These are phyloP conservation scores for Magallana nippona DNA, from an alignment of 2,888 invertebrate species.

Conservation along the genomic window DNA sequence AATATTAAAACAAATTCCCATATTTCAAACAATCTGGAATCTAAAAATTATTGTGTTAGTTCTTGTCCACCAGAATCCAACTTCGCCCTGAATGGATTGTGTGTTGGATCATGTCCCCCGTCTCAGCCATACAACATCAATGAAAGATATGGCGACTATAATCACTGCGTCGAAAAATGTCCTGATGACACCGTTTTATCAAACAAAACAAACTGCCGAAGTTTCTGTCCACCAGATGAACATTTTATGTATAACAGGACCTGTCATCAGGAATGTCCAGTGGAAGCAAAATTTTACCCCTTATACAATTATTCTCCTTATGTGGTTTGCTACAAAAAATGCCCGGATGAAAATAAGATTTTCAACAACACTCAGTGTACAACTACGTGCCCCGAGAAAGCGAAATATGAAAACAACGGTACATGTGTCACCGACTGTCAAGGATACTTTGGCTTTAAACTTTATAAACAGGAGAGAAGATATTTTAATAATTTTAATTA, in stretches of 20 bases:
- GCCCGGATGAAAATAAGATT: not conserved
- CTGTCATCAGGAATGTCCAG: constrained; percentile 10
- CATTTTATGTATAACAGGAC: constrained; percentile 24
- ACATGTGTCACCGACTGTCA: constrained; percentile 5
- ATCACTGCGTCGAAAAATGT: not conserved
- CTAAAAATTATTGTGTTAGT: not conserved
- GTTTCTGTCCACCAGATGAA: not conserved
- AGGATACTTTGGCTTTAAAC: not conserved
- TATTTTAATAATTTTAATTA: no score
- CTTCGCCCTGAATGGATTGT: not conserved
- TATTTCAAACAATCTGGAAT: not conserved
- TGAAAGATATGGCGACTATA: not conserved
- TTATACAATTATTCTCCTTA: not conserved
- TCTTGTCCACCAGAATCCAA: not conserved
- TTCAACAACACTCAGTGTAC: not conserved
- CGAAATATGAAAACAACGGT: not conserved
- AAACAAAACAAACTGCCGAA: not conserved
- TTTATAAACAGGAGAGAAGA: no score
- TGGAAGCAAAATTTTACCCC: not conserved
- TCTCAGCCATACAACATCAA: not conserved
- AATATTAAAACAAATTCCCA: not conserved
- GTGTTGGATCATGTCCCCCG: not conserved
- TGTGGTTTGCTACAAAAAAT: not conserved
- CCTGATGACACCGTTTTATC: not conserved
- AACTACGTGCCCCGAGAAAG: not conserved